Evolutionary conservation across 1,140 invertebrate species (phyloP), one percentile per base, ranked within the genome.

Genomic region (Tetraneura akinire): DNA sequence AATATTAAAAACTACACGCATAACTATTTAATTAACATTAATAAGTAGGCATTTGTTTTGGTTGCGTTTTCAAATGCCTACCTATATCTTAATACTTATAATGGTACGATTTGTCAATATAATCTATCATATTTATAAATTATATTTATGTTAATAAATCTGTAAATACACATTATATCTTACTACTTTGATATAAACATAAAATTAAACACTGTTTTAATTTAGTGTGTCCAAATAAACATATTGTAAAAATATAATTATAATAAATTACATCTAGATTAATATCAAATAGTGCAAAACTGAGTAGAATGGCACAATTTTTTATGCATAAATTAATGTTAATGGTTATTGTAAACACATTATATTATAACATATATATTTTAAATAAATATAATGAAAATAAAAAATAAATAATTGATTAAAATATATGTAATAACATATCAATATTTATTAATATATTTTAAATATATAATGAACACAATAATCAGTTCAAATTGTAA

Each of bases 81-180:
- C 71, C 11, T 47, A 55, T 55, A 23, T 57, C 6, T 42, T 76
- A 76, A 76, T 76, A 76, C 71, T 76, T 57, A 76, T 57, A 76
- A 55, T 55, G 71, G 71, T 76, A 76, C 23, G n/a, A 68, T 68
- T 47, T 68, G 21, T 68, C 66, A 1, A 21, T 68, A 47, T 23
- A 47, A 16, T 68, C n/a, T 66, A 66, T 10, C n/a, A 42, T 21
- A 66, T 66, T 18, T 14, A 18, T 18, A 51, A 1, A 51, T 2
- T 18, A 51, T 51, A 51, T 13, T 14, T 49, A 49, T 49, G 47
- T 13, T 49, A n/a, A n/a, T n/a, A n/a, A n/a, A n/a, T n/a, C n/a
- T n/a, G n/a, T n/a, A n/a, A n/a, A n/a, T n/a, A n/a, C n/a, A n/a
- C n/a, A n/a, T n/a, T n/a, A n/a, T n/a, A n/a, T n/a, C n/a, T n/a